Evolutionary conservation across 2,797 vertebrate species (phyloP), one percentile per base, ranked within the genome.

Genomic region (Ceyx erithaca): DNA sequence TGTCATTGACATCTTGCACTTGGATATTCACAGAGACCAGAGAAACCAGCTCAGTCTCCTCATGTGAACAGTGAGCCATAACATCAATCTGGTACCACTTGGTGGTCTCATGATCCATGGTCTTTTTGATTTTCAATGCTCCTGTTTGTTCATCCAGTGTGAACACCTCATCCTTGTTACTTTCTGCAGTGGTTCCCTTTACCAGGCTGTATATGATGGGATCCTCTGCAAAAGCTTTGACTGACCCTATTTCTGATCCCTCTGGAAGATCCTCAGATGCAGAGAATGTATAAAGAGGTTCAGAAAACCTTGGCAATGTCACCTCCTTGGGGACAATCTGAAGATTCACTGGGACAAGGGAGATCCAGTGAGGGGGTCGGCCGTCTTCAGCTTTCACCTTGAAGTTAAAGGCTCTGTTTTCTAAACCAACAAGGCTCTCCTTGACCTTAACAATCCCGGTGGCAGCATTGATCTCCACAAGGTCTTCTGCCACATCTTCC

Each of bases 1-100:
- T 99, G 83, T 99, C 99, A 73, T 99, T 99, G 66, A 99, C 98
- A 1, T 99, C 99, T 94, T 99, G 98, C 58, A 99, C 99, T 92
- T 99, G 98, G 90, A 99, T 98, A 94, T 97, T 99, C 86, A 99
- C 98, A 1, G 99, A 99, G 72, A 99, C 99, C 93, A 99, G 96
- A 6, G 99, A 99, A 11, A 99, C 98, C 37, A 99, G 96, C 2
- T 99, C 97, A 0, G 98, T 99, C 49, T 99, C 98, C 6, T 99
- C 98, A 81, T 99, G 98, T 85, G 96, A 98, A 57, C 99, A 99
- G 68, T 98, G 98, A 52, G 99, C 99, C 76, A 99, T 98, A 57
- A 99, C 98, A 37, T 99, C 99, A 46, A 99, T 98, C 96, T 99
- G 98, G 96, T 99, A 99, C 98, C 99, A 99, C 76, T 99, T 99